Percentiles rank a stretch among this genome's conserved stretches.
These are phyloP conservation scores for Plagodis pulveraria DNA, from an alignment of 2,888 invertebrate species.

Conservation along the genomic window DNA sequence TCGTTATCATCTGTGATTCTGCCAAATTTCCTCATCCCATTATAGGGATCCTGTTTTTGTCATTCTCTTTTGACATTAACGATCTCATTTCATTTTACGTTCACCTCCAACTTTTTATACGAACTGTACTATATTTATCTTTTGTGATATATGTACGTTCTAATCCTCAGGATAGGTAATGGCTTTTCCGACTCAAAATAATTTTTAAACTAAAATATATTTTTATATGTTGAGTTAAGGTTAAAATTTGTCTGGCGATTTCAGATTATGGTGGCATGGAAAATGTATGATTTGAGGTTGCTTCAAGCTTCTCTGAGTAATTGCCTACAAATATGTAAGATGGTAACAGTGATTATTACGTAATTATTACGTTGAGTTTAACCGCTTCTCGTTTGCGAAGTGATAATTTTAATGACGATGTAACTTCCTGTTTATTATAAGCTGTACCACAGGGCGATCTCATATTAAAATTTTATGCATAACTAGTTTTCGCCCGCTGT, in stretches of 20 bases:
- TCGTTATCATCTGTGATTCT: slow-evolving; percentile 4
- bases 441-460: too few species aligned
- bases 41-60: slow-evolving; percentile 8
- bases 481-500: too few species aligned
- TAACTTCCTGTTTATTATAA: too few species aligned
- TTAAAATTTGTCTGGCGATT: neutral
- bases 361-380: neutral
- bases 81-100: slow-evolving; percentile 16
- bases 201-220: too few species aligned
- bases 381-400: too few species aligned
- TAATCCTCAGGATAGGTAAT: slow-evolving; percentile 19
- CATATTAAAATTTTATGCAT: too few species aligned
- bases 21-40: slow-evolving; percentile 4
- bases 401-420: too few species aligned
- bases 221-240: neutral
- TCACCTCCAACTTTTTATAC: slow-evolving; percentile 5
- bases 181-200: neutral
- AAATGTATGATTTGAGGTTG: slow-evolving; percentile 24
- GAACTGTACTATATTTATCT: neutral
- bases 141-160: neutral
- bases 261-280: slow-evolving; percentile 9
- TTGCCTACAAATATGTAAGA: slow-evolving; percentile 20
- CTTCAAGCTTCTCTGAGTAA: slow-evolving; percentile 8
- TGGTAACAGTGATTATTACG: slow-evolving; percentile 8
- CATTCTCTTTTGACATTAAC: slow-evolving; percentile 17